These are phyloP conservation scores for Notiomystis cincta DNA, from an alignment of 2,113 vertebrate species.

Conservation along the genomic window DNA sequence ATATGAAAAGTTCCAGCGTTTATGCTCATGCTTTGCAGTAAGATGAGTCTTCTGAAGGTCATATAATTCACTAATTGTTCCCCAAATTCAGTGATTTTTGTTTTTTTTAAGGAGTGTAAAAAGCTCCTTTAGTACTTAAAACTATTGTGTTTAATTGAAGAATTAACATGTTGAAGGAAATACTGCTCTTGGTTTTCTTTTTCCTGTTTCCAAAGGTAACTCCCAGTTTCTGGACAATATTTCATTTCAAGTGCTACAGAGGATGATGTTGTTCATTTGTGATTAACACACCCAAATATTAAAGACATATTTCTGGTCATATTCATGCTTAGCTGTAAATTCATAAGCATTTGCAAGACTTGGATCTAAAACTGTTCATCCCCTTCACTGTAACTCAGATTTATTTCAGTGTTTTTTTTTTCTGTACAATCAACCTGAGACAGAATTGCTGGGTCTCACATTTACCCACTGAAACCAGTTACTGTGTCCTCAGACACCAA, in stretches of 20 bases:
- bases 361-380: neutral
- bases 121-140: neutral
- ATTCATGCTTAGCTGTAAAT: neutral
- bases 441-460: neutral
- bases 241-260: neutral
- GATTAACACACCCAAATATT: neutral
- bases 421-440: neutral
- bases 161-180: neutral
- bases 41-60: neutral
- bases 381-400: neutral
- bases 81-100: neutral
- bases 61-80: neutral
- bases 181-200: neutral
- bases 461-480: neutral
- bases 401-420: neutral
- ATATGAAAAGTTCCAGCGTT: neutral
- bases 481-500: neutral
- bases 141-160: neutral
- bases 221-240: neutral
- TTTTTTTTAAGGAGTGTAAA: neutral
- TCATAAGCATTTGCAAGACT: neutral
- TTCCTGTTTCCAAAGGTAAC: neutral
- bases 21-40: neutral
- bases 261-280: neutral
- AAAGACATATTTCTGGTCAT: neutral